Conservation (phyloP, 2,113 vertebrate species). For the Taurulus bubalis region DNA sequence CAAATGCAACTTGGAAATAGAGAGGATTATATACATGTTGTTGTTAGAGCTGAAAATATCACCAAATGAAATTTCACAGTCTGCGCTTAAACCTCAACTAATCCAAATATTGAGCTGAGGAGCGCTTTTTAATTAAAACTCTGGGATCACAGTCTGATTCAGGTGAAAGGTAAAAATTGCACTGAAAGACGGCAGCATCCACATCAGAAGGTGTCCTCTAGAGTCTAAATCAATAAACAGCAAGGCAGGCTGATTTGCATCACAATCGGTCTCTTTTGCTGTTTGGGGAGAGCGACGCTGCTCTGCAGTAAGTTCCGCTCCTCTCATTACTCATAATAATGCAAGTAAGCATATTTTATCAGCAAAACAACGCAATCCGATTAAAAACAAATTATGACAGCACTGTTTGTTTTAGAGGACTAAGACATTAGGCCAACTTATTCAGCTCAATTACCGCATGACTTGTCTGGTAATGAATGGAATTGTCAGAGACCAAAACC, state of each 20-base stretch:
- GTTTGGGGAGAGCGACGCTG: slow-evolving; percentile 36
- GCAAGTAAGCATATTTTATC: slow-evolving; percentile 69
- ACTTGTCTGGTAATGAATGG: slow-evolving; percentile 63
- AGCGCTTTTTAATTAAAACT: slow-evolving; percentile 73
- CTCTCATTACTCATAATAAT: slow-evolving; percentile 68
- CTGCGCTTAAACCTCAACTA: slow-evolving; percentile 67
- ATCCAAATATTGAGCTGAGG: slow-evolving; percentile 71
- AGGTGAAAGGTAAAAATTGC: slow-evolving; percentile 66
- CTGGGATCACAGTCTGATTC: slow-evolving; percentile 49
- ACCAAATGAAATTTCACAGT: slow-evolving; percentile 75
- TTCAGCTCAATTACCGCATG: slow-evolving; percentile 63
- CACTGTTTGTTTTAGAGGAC: slow-evolving; percentile 69
- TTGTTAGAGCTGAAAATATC: slow-evolving; percentile 64
- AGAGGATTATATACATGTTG: slow-evolving; percentile 61
- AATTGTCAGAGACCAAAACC: slow-evolving; percentile 59
- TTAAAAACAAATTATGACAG: slow-evolving; percentile 71
- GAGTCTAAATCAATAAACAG: slow-evolving; percentile 65
- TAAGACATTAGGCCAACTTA: slow-evolving; percentile 60
- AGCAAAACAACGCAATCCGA: slow-evolving; percentile 64
- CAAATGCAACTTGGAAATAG: slow-evolving; percentile 50
- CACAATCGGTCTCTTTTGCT: slow-evolving; percentile 39
- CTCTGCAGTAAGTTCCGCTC: slow-evolving; percentile 37
- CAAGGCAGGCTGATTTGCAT: slow-evolving; percentile 67
- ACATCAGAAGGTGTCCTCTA: slow-evolving; percentile 54
- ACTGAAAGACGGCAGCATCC: slow-evolving; percentile 40